Base-by-base conservation (phyloP, 2,113 vertebrate species). In the Eleginops maclovinus region DNA sequence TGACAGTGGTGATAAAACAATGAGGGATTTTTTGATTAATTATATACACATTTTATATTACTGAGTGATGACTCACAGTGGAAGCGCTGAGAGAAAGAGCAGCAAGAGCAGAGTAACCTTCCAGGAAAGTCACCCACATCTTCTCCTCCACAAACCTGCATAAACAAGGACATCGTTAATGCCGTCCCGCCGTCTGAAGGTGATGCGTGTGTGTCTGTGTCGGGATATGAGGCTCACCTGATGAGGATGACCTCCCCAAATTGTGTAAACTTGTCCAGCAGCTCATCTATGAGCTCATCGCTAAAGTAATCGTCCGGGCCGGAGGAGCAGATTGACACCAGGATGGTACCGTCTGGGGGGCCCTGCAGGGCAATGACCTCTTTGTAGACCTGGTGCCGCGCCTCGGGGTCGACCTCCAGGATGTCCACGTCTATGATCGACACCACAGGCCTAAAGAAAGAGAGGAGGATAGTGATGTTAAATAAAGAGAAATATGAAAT, bases 41-140 rank as follows among this genome's bases (percentile, higher is more conserved):
- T 0, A 50, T 9, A 68, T 10, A 8, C 12, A 24, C 4, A 59
- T 28, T 51, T 67, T 11, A 67, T 50, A 47, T 24, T 47, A 58
- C 49, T n/a, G n/a, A 36, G 15, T 11, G 36, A 67, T 10, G 61
- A 89, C 94, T 96, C 96, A 99, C 98, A 91, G 97, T 96, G 71
- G 95, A 96, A 46, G 95, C 97, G 82, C 96, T 96, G 62, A 99
- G 94, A 65, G 92, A 95, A 60, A 96, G 94, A 68, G 95, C 97
- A 46, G 91, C 96, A 62, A 99, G 94, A 74, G 98, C 97, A 68
- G 97, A 99, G 75, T 96, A 98, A 74, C 97, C 98, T 88, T 99
- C 98, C 86, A 98, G 90, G 94, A 99, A 99, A 0, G 98, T 99
- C 72, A 99, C 96, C 98, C 98, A 99, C 98, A 99, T 99, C 93